These are phyloP conservation scores for Itoplectis maculator DNA, from an alignment of 2,888 invertebrate species.

Conservation along the genomic window DNA sequence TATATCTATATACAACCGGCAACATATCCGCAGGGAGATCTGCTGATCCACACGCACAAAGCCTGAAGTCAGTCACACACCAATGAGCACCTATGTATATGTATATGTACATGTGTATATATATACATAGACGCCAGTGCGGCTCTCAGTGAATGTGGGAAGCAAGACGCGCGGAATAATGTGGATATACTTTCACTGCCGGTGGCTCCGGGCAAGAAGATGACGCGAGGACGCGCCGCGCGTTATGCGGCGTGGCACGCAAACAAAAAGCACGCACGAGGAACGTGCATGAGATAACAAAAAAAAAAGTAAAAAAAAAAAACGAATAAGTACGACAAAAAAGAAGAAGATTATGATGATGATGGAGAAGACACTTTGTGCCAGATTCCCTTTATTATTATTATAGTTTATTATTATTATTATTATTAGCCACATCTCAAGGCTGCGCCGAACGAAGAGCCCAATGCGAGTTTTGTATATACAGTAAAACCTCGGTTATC, in stretches of 20 bases:
- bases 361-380: conserved; percentile 43
- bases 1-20: too few species aligned
- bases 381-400: neutral
- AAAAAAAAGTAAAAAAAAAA: conserved; percentile 41
- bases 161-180: conserved; percentile 59
- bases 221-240: conserved; percentile 60
- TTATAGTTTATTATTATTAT: too few species aligned
- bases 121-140: neutral
- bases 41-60: conserved; percentile 1
- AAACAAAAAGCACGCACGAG: conserved; percentile 8
- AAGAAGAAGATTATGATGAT: conserved; percentile 39
- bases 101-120: too few species aligned
- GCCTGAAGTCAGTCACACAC: too few species aligned
- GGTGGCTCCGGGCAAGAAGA: conserved; percentile 55
- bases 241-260: conserved; percentile 20
- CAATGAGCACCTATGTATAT: too few species aligned
- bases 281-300: conserved; percentile 35
- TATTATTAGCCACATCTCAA: conserved; percentile 71
- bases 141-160: conserved; percentile 56
- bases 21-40: neutral
- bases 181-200: conserved; percentile 62
- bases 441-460: conserved; percentile 66
- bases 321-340: conserved; percentile 54
- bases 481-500: too few species aligned
- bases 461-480: too few species aligned